These are phyloP conservation scores for Catocala sponsa DNA, from an alignment of 2,888 invertebrate genomes.

Conservation along the genomic window DNA sequence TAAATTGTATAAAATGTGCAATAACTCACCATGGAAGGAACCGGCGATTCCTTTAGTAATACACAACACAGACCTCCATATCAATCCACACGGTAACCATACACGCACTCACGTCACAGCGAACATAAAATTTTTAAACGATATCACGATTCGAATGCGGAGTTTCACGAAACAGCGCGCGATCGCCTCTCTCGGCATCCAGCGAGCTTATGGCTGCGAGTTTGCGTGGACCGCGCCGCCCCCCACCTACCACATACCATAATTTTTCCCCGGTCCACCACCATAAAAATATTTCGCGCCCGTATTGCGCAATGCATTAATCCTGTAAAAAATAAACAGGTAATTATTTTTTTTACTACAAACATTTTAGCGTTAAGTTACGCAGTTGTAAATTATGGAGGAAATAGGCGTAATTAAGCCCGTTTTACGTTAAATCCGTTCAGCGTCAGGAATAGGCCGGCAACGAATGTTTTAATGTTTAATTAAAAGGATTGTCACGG, in stretches of 20 bases:
- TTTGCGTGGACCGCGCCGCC: conserved; percentile 57
- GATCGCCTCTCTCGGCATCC: conserved; percentile 61
- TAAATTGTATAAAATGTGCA: conserved; percentile 7
- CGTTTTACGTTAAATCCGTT: conserved; percentile 52
- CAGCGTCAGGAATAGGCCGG: conserved; percentile 49
- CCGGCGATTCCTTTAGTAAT: conserved; percentile 42
- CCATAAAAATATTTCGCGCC: conserved; percentile 79
- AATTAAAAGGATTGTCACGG: conserved; percentile 67
- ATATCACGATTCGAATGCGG: conserved; percentile 47
- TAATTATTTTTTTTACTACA: conserved; percentile 28
- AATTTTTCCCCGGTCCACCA: conserved; percentile 65
- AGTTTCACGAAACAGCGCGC: conserved; percentile 50
- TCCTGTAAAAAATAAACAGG: conserved; percentile 47
- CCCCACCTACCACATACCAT: conserved; percentile 60
- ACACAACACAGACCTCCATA: conserved; percentile 48
- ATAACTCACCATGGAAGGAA: conserved; percentile 55
- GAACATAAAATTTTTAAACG: conserved; percentile 41
- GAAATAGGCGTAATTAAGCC: conserved; percentile 54
- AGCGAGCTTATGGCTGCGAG: conserved; percentile 67
- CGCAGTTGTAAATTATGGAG: conserved; percentile 51
- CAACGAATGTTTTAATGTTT: conserved; percentile 60
- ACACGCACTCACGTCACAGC: conserved; percentile 48
- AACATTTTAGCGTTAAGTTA: conserved; percentile 33
- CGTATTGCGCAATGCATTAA: conserved; percentile 81
- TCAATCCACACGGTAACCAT: conserved; percentile 51